These are phyloP conservation scores for Phycodurus eques DNA, from an alignment of 2,113 vertebrate genomes.

Conservation along the genomic window DNA sequence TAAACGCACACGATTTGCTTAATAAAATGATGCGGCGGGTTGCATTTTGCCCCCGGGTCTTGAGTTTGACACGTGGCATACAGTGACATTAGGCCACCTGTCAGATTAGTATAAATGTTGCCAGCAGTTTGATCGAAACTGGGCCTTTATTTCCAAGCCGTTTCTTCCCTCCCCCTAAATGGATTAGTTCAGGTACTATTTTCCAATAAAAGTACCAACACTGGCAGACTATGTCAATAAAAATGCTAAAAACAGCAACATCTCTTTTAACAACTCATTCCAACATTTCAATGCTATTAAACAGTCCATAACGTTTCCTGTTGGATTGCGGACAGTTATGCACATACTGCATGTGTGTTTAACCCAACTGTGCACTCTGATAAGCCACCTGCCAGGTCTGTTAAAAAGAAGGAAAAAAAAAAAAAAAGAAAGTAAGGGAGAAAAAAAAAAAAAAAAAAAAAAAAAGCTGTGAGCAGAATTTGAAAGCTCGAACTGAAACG, in stretches of 20 bases:
- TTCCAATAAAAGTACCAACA: background rate
- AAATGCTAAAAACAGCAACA: background rate
- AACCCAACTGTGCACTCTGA: constrained; percentile 1
- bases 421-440: background rate
- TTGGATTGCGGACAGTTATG: background rate
- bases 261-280: background rate
- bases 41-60: too few relatives aligned
- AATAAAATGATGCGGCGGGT: too few relatives aligned
- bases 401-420: too few relatives aligned
- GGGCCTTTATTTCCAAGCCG: too few relatives aligned
- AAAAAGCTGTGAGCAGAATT: background rate
- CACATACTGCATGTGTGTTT: background rate
- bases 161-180: too few relatives aligned
- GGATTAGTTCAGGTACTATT: background rate
- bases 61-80: too few relatives aligned
- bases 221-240: background rate
- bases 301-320: background rate
- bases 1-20: too few relatives aligned
- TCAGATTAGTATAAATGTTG: too few relatives aligned
- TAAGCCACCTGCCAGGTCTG: constrained; percentile 1
- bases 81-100: too few relatives aligned
- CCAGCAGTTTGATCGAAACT: too few relatives aligned
- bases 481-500: background rate
- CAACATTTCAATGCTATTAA: background rate
- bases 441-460: background rate